Percentiles rank a stretch among this genome's conserved stretches.
phyloP scores from a whole-genome alignment of 1,140 invertebrate species.

The Euwallacea similis region DNA sequence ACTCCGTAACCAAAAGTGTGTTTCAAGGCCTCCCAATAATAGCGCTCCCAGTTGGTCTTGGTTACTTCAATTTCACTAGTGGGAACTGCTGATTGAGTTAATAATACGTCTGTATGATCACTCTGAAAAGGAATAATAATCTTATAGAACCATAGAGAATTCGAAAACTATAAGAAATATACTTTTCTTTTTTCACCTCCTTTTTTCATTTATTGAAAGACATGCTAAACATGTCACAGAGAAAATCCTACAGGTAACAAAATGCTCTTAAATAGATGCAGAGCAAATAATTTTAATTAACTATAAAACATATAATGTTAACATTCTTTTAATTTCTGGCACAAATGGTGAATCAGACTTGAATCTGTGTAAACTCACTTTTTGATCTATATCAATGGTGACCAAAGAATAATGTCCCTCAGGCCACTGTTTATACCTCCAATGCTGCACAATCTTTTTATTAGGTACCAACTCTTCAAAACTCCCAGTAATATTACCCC shows the following conservation, averaged over 20 bases:
- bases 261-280: too few species aligned
- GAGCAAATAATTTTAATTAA: too few species aligned
- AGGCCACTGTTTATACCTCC: constrained; percentile 96
- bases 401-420: constrained; percentile 89
- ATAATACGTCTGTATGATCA: constrained; percentile 78
- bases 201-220: not conserved
- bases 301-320: too few species aligned
- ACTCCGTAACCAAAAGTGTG: constrained; percentile 89
- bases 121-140: constrained; percentile 55
- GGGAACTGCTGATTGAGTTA: constrained; percentile 83
- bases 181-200: not conserved
- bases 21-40: constrained; percentile 93
- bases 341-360: too few species aligned
- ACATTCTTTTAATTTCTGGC: too few species aligned
- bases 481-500: constrained; percentile 86
- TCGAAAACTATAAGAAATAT: not conserved
- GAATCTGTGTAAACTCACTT: constrained; percentile 55
- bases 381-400: constrained; percentile 80
- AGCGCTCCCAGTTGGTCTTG: constrained; percentile 84
- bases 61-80: constrained; percentile 77
- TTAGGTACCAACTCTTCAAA: constrained; percentile 84
- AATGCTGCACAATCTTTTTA: constrained; percentile 87
- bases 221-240: not conserved
- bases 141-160: not conserved
- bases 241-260: not conserved